phyloP scores from a whole-genome alignment of 2,797 vertebrate genomes.

The Lepus oiostolus region DNA sequence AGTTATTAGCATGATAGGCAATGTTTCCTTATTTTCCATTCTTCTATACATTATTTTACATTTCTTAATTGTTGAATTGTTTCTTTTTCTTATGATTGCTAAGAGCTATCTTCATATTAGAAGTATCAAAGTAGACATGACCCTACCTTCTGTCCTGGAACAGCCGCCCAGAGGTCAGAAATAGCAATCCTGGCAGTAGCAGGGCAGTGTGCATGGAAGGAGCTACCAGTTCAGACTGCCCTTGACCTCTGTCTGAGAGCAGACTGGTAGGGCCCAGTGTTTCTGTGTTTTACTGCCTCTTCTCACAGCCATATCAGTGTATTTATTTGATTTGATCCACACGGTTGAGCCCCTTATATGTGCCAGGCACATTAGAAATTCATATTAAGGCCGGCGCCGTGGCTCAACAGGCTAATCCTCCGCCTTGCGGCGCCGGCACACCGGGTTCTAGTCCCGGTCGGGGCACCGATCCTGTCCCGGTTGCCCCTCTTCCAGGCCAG shows the following conservation, averaged over 20 bases:
- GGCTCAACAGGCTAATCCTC: too few species aligned
- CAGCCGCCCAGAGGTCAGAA: neutral
- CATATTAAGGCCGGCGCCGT: too few species aligned
- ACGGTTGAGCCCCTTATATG: neutral
- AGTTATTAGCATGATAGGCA: neutral
- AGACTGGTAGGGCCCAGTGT: neutral
- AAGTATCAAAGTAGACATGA: neutral
- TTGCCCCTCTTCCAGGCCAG: too few species aligned
- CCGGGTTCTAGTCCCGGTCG: too few species aligned
- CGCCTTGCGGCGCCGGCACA: too few species aligned
- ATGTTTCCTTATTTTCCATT: conserved; percentile 1
- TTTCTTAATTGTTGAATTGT: neutral
- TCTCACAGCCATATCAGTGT: neutral
- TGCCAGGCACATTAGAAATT: neutral
- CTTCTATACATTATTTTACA: neutral
- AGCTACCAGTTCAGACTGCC: neutral
- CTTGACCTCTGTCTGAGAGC: neutral
- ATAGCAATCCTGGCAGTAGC: neutral
- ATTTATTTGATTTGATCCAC: neutral
- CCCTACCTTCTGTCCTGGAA: neutral
- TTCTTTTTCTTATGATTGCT: conserved; percentile 21
- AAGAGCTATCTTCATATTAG: neutral
- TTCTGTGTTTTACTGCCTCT: neutral
- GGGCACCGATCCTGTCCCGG: too few species aligned
- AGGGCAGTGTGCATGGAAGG: neutral